These are phyloP conservation scores for Volucella inflata DNA, from an alignment of 2,888 invertebrate genomes.

Conservation along the genomic window DNA sequence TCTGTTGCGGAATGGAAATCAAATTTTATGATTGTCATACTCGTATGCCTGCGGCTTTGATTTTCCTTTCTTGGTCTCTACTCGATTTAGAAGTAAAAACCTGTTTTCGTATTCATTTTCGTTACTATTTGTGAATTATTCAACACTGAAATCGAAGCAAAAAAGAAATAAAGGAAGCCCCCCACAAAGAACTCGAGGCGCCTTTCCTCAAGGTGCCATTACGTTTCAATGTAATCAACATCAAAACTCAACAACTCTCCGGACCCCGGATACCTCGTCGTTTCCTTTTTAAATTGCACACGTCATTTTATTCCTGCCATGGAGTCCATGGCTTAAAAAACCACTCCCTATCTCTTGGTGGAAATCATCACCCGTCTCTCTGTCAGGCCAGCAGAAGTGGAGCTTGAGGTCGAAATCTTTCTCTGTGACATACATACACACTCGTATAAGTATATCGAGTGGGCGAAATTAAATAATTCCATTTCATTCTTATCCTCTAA, in stretches of 20 bases:
- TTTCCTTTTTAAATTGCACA: conserved; percentile 28
- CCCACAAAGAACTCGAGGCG: conserved; percentile 19
- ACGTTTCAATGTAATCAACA: conserved; percentile 35
- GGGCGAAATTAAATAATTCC: conserved; percentile 55
- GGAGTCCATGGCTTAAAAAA: conserved; percentile 9
- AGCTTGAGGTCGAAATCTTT: too few species aligned
- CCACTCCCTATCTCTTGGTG: conserved; percentile 7
- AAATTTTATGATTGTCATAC: too few species aligned
- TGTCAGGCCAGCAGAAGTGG: too few species aligned
- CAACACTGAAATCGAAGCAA: conserved; percentile 45
- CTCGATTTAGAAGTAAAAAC: too few species aligned
- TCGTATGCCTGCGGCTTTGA: too few species aligned
- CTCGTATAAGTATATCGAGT: background rate
- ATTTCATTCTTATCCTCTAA: conserved; percentile 15
- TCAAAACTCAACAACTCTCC: conserved; percentile 42
- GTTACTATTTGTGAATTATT: conserved; percentile 39
- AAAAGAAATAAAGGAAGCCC: conserved; percentile 4
- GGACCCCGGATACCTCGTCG: background rate
- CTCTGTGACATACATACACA: background rate
- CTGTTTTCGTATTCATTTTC: conserved; percentile 25
- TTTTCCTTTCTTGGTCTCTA: too few species aligned
- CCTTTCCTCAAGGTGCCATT: conserved; percentile 6
- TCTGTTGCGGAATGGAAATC: too few species aligned
- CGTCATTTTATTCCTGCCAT: conserved; percentile 7
- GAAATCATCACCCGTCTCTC: conserved; percentile 9